Conservation (phyloP, 23 tunicate species). For the Trididemnum miniatum region DNA sequence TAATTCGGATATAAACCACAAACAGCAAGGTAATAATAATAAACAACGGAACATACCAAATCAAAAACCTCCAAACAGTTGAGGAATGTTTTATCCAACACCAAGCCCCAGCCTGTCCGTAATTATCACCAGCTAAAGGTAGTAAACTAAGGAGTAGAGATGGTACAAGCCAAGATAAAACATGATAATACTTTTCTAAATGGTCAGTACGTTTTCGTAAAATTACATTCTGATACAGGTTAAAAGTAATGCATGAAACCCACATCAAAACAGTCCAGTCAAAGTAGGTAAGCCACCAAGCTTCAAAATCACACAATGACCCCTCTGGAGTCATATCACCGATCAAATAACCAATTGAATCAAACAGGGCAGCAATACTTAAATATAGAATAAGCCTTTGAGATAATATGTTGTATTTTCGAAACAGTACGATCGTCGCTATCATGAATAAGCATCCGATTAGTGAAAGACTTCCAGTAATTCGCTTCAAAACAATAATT, state of each 20-base stretch:
- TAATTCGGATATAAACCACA: slow-evolving; percentile 52
- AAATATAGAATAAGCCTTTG: slow-evolving; percentile 78
- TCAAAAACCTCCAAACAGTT: slow-evolving; percentile 71
- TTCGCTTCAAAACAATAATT: slow-evolving; percentile 67
- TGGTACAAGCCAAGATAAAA: slow-evolving; percentile 65
- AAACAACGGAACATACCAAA: slow-evolving; percentile 91
- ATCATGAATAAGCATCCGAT: slow-evolving; percentile 86
- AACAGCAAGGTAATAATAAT: slow-evolving; percentile 43
- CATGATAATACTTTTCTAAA: slow-evolving; percentile 55
- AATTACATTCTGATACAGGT: slow-evolving; percentile 62
- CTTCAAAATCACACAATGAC: slow-evolving; percentile 88
- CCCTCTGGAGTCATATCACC: slow-evolving; percentile 87
- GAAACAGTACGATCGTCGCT: slow-evolving; percentile 56
- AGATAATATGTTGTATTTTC: slow-evolving; percentile 61
- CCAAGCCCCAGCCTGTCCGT: slow-evolving; percentile 99
- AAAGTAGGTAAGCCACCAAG: slow-evolving; percentile 93
- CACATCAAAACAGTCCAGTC: slow-evolving; percentile 91
- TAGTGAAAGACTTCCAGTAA: slow-evolving; percentile 68
- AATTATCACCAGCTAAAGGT: slow-evolving; percentile 87
- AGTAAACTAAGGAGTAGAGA: slow-evolving; percentile 77
- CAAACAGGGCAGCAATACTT: slow-evolving; percentile 93
- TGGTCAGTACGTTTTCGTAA: slow-evolving; percentile 45
- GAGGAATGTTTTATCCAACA: slow-evolving; percentile 93
- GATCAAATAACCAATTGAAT: slow-evolving; percentile 80
- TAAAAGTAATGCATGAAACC: slow-evolving; percentile 81